Conservation (phyloP, 2,113 vertebrate species). For the Onychostruthus taczanowskii region DNA sequence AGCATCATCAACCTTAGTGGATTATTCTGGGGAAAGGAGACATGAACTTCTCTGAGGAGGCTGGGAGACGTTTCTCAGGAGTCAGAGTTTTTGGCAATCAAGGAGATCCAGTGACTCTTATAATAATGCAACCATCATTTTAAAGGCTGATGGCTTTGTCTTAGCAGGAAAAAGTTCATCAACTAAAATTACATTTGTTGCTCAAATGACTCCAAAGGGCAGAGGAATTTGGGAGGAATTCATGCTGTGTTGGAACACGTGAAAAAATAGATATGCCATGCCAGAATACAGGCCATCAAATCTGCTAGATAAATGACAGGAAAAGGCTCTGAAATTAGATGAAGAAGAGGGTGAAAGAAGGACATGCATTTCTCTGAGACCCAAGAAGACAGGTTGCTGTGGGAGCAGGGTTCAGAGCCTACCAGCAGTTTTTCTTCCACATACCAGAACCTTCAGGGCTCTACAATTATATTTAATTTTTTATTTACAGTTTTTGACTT, state of each 20-base stretch:
- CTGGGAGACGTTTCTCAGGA: neutral
- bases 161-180: neutral
- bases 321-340: neutral
- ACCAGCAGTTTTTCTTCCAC: neutral
- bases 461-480: neutral
- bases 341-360: neutral
- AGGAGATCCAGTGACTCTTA: neutral
- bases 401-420: neutral
- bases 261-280: neutral
- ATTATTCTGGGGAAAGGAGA: neutral
- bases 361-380: neutral
- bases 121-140: neutral
- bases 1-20: neutral
- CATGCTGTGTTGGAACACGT: neutral
- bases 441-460: accelerated
- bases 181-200: neutral
- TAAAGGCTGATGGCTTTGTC: neutral
- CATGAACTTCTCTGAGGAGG: neutral
- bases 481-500: neutral
- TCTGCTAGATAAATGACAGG: neutral
- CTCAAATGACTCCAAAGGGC: neutral
- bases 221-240: neutral
- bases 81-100: neutral
- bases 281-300: neutral
- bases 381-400: neutral